phyloP scores from a whole-genome alignment of 1,140 invertebrate species.

The Hirudo medicinalis region DNA sequence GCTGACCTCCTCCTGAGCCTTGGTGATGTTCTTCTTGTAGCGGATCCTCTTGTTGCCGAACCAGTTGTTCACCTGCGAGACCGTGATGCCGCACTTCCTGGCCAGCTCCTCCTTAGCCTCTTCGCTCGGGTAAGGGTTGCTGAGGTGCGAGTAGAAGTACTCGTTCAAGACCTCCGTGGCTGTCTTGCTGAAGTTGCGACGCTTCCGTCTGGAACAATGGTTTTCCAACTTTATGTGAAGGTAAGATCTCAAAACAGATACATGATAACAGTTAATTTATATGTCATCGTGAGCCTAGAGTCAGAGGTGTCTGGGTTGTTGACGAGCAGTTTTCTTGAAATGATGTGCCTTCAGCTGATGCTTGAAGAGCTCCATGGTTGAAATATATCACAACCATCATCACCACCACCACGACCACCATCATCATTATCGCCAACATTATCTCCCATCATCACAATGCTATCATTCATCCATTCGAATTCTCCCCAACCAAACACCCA shows the following conservation, averaged over 20 bases:
- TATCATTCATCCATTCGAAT: too few species aligned
- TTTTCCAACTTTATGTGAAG: background rate
- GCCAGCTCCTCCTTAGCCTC: slow-evolving; percentile 98
- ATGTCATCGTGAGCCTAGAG: too few species aligned
- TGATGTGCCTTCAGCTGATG: too few species aligned
- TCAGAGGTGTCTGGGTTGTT: too few species aligned
- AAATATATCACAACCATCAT: too few species aligned
- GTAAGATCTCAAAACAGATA: background rate
- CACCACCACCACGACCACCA: too few species aligned
- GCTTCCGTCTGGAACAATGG: slow-evolving; percentile 61
- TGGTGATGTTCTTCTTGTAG: slow-evolving; percentile 99
- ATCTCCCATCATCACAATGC: too few species aligned
- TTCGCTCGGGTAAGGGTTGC: slow-evolving; percentile 99
- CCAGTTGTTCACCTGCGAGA: slow-evolving; percentile 75
- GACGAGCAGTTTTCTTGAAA: too few species aligned
- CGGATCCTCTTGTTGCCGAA: slow-evolving; percentile 99
- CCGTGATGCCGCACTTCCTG: slow-evolving; percentile 94
- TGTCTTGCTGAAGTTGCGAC: slow-evolving; percentile 98
- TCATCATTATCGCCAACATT: too few species aligned
- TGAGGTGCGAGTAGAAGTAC: slow-evolving; percentile 98
- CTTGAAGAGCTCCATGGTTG: too few species aligned
- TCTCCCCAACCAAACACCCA: slow-evolving; percentile 30
- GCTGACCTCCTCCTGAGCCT: slow-evolving; percentile 98
- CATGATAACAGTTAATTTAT: background rate
- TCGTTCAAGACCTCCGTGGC: slow-evolving; percentile 98